phyloP scores from a whole-genome alignment of 2,113 vertebrate species.

The Stegostoma tigrinum region DNA sequence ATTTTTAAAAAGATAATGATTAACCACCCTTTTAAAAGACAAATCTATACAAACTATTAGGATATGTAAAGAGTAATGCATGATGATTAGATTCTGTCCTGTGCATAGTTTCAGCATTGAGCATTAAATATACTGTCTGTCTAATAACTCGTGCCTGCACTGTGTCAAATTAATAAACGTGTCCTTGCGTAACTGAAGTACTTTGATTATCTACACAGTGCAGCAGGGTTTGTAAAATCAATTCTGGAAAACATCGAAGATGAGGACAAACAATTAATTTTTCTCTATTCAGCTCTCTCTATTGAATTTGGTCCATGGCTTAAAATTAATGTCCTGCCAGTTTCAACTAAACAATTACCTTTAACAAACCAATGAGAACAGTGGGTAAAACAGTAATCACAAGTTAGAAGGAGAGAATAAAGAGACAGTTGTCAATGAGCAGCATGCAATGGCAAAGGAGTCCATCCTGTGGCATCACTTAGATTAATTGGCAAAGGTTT shows the following conservation, averaged over 20 bases:
- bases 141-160: neutral
- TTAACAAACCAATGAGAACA: neutral
- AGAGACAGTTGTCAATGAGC: neutral
- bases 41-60: neutral
- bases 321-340: neutral
- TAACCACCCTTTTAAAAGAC: neutral
- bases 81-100: neutral
- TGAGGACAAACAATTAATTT: neutral
- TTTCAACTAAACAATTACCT: neutral
- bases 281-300: neutral
- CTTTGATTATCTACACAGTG: constrained; percentile 18
- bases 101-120: neutral
- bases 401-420: neutral
- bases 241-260: constrained; percentile 24
- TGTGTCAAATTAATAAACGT: constrained; percentile 22
- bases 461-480: neutral
- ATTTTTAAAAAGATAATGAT: neutral
- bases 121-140: neutral
- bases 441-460: neutral
- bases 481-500: neutral
- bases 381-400: neutral
- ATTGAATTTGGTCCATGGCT: neutral
- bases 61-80: neutral
- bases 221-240: constrained; percentile 20
- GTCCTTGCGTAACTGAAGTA: neutral